These are phyloP conservation scores for Rhynchophorus ferrugineus DNA, from an alignment of 1,140 invertebrate species.

Conservation along the genomic window DNA sequence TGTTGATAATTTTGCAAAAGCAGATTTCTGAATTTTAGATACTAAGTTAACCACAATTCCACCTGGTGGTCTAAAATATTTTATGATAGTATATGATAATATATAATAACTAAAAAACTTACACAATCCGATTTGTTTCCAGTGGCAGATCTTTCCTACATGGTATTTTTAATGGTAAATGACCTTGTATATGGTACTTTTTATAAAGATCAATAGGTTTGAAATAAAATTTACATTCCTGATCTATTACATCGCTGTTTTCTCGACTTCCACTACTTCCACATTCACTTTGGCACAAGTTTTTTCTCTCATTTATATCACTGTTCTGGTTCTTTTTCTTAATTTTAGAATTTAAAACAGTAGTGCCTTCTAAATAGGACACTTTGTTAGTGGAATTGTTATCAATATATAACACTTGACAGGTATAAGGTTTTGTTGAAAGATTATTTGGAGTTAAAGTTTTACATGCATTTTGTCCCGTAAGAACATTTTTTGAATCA, in stretches of 20 bases:
- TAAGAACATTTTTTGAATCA: no score
- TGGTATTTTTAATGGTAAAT: constrained; percentile 27
- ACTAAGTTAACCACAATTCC: constrained; percentile 15
- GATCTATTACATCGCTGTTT: constrained; percentile 31
- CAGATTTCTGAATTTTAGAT: constrained; percentile 15
- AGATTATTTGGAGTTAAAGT: constrained; percentile 16
- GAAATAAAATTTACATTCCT: constrained; percentile 30
- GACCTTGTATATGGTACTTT: constrained; percentile 22
- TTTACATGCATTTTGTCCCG: not conserved
- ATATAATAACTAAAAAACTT: constrained; percentile 8
- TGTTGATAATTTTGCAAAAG: constrained; percentile 12
- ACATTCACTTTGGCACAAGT: constrained; percentile 4
- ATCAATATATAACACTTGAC: constrained; percentile 24
- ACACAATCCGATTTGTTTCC: constrained; percentile 20
- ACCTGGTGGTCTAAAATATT: constrained; percentile 17
- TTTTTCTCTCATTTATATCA: constrained; percentile 7
- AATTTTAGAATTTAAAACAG: not conserved
- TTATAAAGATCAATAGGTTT: constrained; percentile 30
- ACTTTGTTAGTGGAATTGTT: not conserved
- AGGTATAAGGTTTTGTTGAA: constrained; percentile 28
- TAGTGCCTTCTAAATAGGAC: not conserved
- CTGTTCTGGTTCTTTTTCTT: no score
- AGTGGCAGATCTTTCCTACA: constrained; percentile 13
- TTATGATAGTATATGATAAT: not conserved
- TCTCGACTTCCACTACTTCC: constrained; percentile 10